Conservation (phyloP, 2,113 vertebrate genomes). For the Colossoma macropomum region DNA sequence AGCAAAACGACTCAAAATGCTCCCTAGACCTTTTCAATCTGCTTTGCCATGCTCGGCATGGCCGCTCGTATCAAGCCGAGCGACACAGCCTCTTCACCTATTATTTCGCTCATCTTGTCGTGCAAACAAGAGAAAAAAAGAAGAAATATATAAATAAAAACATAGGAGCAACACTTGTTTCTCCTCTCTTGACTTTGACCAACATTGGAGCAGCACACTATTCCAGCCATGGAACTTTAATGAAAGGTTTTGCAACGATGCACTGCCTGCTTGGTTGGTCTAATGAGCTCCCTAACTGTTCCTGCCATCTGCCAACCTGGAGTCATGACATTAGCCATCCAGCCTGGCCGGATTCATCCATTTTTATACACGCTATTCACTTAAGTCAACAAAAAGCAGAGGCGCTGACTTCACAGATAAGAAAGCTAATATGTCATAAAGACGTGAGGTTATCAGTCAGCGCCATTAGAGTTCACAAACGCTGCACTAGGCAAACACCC, state of each 20-base stretch:
- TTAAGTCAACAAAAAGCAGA: slow-evolving; percentile 59
- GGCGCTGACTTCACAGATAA: slow-evolving; percentile 23
- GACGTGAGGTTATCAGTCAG: slow-evolving; percentile 9
- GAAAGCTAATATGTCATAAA: slow-evolving; percentile 30
- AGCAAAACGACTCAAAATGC: slow-evolving; percentile 75
- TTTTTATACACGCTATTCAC: slow-evolving; percentile 65
- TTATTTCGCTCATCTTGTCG: slow-evolving; percentile 38
- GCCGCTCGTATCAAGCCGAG: slow-evolving; percentile 67
- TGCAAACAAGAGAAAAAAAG: slow-evolving; percentile 48
- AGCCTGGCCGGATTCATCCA: slow-evolving; percentile 71
- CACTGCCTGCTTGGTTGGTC: slow-evolving; percentile 77
- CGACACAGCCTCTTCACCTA: slow-evolving; percentile 56
- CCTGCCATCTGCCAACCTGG: slow-evolving; percentile 81
- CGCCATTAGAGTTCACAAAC: background rate
- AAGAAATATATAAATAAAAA: slow-evolving; percentile 52
- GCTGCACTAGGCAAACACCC: slow-evolving; percentile 10
- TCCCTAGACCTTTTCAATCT: slow-evolving; percentile 77
- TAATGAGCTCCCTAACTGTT: slow-evolving; percentile 86
- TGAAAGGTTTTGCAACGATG: slow-evolving; percentile 79
- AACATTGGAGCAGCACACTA: slow-evolving; percentile 69
- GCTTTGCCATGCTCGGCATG: slow-evolving; percentile 75
- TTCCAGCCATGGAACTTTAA: slow-evolving; percentile 77
- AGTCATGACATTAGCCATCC: slow-evolving; percentile 80
- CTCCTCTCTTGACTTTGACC: slow-evolving; percentile 76
- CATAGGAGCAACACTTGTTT: slow-evolving; percentile 64